Base-by-base conservation (phyloP, 2,888 invertebrate species). In the Pseudanteris insignis region DNA sequence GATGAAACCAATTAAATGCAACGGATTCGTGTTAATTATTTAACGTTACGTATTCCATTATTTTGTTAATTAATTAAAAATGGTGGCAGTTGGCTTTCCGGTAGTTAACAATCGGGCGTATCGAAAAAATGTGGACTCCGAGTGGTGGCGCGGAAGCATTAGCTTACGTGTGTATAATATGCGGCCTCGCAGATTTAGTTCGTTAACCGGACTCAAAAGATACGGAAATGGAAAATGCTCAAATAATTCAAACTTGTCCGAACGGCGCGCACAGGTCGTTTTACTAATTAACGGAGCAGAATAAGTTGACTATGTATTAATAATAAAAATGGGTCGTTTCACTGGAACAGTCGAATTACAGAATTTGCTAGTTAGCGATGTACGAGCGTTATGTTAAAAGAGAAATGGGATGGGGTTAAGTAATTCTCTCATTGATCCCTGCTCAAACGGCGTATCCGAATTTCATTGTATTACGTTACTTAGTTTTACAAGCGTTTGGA, bases 201-300 rank as follows among this genome's bases (percentile, higher is more conserved):
- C 37, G 53, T 43, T 37, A 36, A 2, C 25, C 44, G 44, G 32
- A 37, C 43, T 32, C 37, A 36, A 53, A 37, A 36, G 53, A 36
- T 43, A 37, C 24, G 44, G 11, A 32, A 54, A 37, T 53, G 37
- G 36, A 29, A 43, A 36, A 18, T 25, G 25, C 36, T 43, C 24
- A 43, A 53, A 53, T 53, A 43, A 37, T 36, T 36, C 37, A 11
- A 36, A 43, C 25, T 18, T 15, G n/a, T 30, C 29, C 15, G n/a
- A 30, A 43, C 10, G 41, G 11, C 33, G 2, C 10, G 3, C 9
- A 33, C 15, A 18, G 7, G n/a, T n/a, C 21, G 5, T 33, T 47
- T 28, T 24, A 18, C 30, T 51, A 41, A 51, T 51, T 32, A 40
- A 48, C 15, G 26, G 18, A 28, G n/a, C 12, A 6, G n/a, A 34